Evolutionary conservation across 2,888 invertebrate species (phyloP), one percentile per base, ranked within the genome.

Genomic region (Eutolmus rufibarbis): DNA sequence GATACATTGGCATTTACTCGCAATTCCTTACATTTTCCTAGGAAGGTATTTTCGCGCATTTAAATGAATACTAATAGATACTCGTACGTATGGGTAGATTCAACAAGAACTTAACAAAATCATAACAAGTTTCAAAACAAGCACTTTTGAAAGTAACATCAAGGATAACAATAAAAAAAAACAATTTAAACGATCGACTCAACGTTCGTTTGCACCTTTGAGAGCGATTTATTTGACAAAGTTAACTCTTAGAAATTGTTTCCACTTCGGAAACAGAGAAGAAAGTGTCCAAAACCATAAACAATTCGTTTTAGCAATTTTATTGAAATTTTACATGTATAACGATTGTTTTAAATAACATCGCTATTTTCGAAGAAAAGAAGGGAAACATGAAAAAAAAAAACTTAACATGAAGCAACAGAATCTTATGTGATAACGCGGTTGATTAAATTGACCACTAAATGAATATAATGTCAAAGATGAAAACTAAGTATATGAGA

Each of bases 341-440:
- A 12, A 8, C 66, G 66, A 66, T 66, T 66, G 12, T 28, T 66
- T 66, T 19, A 28, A 66, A 23, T 34, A 34, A 82, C 34, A 74
- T 66, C 81, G 82, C 40, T 76, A 87, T 74, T 82, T 81, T 82
- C 74, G 74, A 79, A 86, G 57, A 82, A 74, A 40, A 86, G n/a
- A 66, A 76, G 19, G 40, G 76, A 76, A 76, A 76, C 34, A 77
- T 82, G 19, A 40, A 86, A 79, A 85, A 46, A 66, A 16, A 86
- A 87, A 46, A 79, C 51, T 51, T 79, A 88, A 86, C n/a, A 74
- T 51, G 76, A 79, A 86, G 86, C 87, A 89, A 90, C 89, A 89
- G 89, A 90, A 89, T 90, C 89, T 89, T 89, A 90, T 90, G 90
- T 90, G 90, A 90, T 90, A 90, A 89, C 88, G 89, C 88, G 89